Evolutionary conservation across 2,888 invertebrate genomes (phyloP).

Genomic region (Eupithecia insigniata): DNA sequence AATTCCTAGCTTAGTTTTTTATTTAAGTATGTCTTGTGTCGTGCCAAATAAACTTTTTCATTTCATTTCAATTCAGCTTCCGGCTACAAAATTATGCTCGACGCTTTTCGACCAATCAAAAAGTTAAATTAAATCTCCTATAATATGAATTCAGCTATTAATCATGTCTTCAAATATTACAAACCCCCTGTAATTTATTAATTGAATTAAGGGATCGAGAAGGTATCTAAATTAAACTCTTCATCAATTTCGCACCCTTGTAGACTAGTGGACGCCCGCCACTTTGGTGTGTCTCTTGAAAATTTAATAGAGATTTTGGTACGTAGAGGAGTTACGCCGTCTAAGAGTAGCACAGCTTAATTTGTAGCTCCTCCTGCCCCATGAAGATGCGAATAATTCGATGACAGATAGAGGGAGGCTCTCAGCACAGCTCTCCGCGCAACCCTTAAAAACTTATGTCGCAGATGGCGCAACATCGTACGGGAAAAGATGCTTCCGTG

Average conservation of each 20-base stretch:
- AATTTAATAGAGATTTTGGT: neutral
- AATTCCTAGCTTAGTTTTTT: no score
- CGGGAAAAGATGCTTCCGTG: no score
- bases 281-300: neutral
- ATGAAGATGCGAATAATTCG: no score
- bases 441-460: no score
- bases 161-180: conserved; percentile 11
- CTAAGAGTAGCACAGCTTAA: neutral
- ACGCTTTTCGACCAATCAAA: conserved; percentile 18
- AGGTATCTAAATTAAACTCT: conserved; percentile 27
- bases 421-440: no score
- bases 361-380: no score
- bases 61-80: no score
- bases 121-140: conserved; percentile 18
- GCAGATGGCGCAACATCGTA: no score
- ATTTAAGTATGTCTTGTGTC: no score
- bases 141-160: conserved; percentile 20
- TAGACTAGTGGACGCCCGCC: neutral
- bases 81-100: neutral
- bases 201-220: conserved; percentile 26
- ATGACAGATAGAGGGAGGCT: no score
- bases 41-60: no score
- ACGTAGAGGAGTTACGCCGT: neutral
- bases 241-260: conserved; percentile 19
- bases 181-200: conserved; percentile 26